Evolutionary conservation across 2,113 vertebrate genomes (phyloP), one percentile per base, ranked within the genome.

Genomic region (Heteronetta atricapilla): DNA sequence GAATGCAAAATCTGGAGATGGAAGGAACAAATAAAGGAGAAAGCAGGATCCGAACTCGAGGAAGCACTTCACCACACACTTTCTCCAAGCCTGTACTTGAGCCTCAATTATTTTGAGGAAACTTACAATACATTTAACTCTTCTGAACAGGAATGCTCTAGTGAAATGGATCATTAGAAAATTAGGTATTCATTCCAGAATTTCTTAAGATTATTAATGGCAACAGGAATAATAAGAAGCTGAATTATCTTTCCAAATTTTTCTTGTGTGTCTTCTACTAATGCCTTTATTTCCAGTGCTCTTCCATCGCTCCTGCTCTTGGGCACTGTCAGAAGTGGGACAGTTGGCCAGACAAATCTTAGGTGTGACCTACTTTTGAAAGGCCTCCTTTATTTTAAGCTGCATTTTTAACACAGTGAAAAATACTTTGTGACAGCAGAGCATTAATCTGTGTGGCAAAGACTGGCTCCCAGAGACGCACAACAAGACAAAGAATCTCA

Each of bases 381-480:
- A 89, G 55, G 21, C 34, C 82, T 62, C 10, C 66, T 96, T 96
- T 92, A 96, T 64, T 93, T 94, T 79, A 84, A 87, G 74, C 69
- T 89, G 62, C 77, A 53, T 79, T 95, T 96, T 93, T 89, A 87
- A 72, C 69, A 92, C 21, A 56, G 83, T 33, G 92, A 86, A 90
- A 94, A 95, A 82, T 87, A 76, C 73, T 85, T 78, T 82, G 73
- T 82, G 93, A 95, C 96, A 96, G 93, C 77, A 64, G 83, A 96
- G 81, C 89, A 64, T 58, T 60, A 84, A 75, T 86, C 79, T 93
- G 77, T 2, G 33, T 36, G 66, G 86, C 66, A 82, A 74, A 83
- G 63, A 13, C 42, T 69, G 6, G 1, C 70, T 66, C 78, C 81
- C 75, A 85, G 90, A 90, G 38, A 62, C 0, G 1, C 52, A n/a